Base-by-base conservation (phyloP, 2,113 vertebrate genomes). In the Antigone vipio region DNA sequence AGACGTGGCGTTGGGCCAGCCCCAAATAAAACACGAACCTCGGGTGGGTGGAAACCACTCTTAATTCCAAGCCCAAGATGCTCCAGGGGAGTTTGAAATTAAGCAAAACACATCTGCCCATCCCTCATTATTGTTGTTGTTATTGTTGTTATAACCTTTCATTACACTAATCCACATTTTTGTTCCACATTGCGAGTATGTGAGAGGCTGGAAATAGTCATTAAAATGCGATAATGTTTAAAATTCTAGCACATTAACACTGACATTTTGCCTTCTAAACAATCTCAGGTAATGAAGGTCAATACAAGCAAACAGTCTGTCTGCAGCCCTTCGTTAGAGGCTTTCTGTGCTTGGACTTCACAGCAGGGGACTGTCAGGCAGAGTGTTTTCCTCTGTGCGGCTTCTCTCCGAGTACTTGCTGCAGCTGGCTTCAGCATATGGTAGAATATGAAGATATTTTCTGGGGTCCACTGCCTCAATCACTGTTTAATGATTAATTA, bases 401-500 rank as follows among this genome's bases (percentile, higher is more conserved):
- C 88, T 97, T 75, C 96, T 64, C 95, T 98, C 98, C 8, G 22
- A 97, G 90, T 95, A 83, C 89, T 91, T 74, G 85, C 97, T 97
- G 97, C 98, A 98, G 97, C 98, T 98, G 98, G 97, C 97, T 97
- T 85, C 83, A 96, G 98, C 98, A 98, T 98, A 98, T 98, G 98
- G 97, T 96, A 83, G 87, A 97, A 91, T 94, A 97, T 94, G 96
- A 97, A 98, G 97, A 96, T 98, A 96, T 97, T 98, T 98, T 98
- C 95, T 90, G 88, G 96, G 97, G 97, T 97, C 95, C 95, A 95
- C 95, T 97, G 97, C 96, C 97, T 98, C 97, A 96, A 80, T 98
- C 96, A 94, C 97, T 97, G 87, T 95, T 98, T 98, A 98, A 98
- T 98, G 98, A 98, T 98, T 98, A 98, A 98, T 98, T 98, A 98